Base-by-base conservation (phyloP, 2,113 vertebrate genomes). In the Cyprinus carpio region DNA sequence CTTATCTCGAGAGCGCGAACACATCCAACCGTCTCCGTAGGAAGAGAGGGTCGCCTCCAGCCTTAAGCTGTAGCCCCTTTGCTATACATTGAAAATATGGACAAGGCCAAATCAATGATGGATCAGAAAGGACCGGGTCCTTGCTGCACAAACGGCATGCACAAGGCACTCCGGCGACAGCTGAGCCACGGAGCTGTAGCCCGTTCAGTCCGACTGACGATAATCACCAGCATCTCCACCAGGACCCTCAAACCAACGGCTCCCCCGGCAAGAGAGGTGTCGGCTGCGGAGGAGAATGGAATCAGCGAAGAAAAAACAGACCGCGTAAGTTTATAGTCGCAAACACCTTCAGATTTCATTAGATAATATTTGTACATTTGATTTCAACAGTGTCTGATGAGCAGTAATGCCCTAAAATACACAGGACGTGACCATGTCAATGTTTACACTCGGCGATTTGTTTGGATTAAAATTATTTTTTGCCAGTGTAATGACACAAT, bases 241-340 rank as follows among this genome's bases (percentile, higher is more conserved):
- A 94, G 25, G 93, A 94, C n/a, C 93, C 90, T 13, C 93, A 95
- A 40, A 93, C 93, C 85, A 95, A 95, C 87, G 96, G 94, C 25
- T 97, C 96, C 51, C n/a, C 96, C 97, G 2, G 96, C 96, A 27
- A 97, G n/a, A 97, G 93, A 95, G 96, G 89, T 94, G 94, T 94
- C 89, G 96, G 90, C 92, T 97, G 49, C 93, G 96, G 90, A 94
- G 96, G 84, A 94, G 96, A 89, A 92, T 94, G 86, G 97, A 97
- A 89, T 98, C 97, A 4, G 90, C 94, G 60, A 93, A 90, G 85
- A 96, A 93, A n/a, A 85, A 95, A 93, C 93, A 94, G 97, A 96
- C 96, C 96, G 43, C 97, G 97, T 98, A 93, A 97, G 96, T 95
- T 34, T 37, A 81, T 12, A n/a, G 10, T 58, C 51, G 11, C 9